A percentile compares a stretch with the other conserved stretches of the same genome.
phyloP scores from a whole-genome alignment of 2,113 vertebrate species.

The Girardinichthys multiradiatus region DNA sequence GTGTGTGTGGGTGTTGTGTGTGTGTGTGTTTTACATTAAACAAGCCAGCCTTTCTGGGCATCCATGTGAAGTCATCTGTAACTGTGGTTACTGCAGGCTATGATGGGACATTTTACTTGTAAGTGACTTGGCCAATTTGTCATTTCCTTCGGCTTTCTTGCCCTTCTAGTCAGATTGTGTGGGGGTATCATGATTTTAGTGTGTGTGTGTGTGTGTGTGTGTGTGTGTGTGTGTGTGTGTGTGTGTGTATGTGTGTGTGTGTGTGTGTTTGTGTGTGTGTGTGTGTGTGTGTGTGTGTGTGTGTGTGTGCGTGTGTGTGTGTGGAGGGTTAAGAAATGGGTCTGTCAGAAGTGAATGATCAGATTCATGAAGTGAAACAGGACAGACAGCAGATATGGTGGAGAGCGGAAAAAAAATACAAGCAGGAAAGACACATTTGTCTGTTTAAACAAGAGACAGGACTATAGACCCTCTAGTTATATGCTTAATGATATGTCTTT shows the following conservation, averaged over 20 bases:
- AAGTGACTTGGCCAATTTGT: constrained; percentile 42
- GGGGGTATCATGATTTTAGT: no score
- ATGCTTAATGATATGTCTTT: constrained; percentile 15
- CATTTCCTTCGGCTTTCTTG: constrained; percentile 35
- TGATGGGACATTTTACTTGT: constrained; percentile 64
- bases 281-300: not conserved
- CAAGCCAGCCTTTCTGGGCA: constrained; percentile 38
- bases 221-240: not conserved
- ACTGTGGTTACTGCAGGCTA: constrained; percentile 47
- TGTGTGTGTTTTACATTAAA: constrained; percentile 25
- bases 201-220: not conserved
- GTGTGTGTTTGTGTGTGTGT: constrained; percentile 1
- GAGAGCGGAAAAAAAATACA: constrained; percentile 60
- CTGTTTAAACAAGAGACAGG: constrained; percentile 1
- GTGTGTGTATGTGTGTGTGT: constrained; percentile 15
- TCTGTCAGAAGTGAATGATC: constrained; percentile 74
- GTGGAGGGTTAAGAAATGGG: constrained; percentile 49
- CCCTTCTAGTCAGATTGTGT: constrained; percentile 21
- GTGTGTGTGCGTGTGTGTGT: constrained; percentile 5
- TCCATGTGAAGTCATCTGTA: constrained; percentile 58
- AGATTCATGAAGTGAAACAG: constrained; percentile 68
- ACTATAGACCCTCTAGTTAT: constrained; percentile 11
- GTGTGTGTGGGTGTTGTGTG: constrained; percentile 9
- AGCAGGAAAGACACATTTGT: constrained; percentile 37
- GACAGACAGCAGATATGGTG: constrained; percentile 53